Base-by-base conservation (phyloP, 2,113 vertebrate genomes). In the Camelus bactrianus region DNA sequence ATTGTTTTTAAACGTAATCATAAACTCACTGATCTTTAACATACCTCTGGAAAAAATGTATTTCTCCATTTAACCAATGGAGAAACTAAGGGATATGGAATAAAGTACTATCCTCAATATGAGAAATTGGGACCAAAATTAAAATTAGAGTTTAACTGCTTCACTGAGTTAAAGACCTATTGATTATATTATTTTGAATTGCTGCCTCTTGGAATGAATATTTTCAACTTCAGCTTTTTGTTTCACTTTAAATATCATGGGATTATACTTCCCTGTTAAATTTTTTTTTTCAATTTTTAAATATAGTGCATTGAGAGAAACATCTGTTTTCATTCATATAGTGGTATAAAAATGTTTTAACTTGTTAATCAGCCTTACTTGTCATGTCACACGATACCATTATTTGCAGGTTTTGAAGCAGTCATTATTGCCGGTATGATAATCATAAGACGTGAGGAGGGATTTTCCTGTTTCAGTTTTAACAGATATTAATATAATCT, bases 151-250 rank as follows among this genome's bases (percentile, higher is more conserved):
- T 86, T 85, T 91, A 64, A 77, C 48, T 91, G 32, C 64, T 75
- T 93, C 64, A 69, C 38, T 75, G 4, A 87, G 42, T 81, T 79
- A 91, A 77, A 19, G 12, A 79, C 38, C n/a, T 93, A 73, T 95
- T 54, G 67, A 56, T 60, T 85, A 67, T 88, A 54, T 91, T 95
- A 73, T 81, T 94, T 96, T 96, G 81, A 91, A 93, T 92, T 96
- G 72, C 86, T 77, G 4, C 64, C 17, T 91, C n/a, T 85, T 90
- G 90, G 95, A 58, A 56, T 88, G 48, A 65, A 1, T 93, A 60
- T 93, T 91, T 84, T 87, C 22, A 89, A 38, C 10, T 54, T 97
- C 2, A 65, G n/a, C 26, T 70, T 92, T 93, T 77, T 92, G 26
- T 87, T 94, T 89, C 16, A 84, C 52, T 83, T 65, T 89, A 48